Base-by-base conservation (phyloP, 1,140 invertebrate genomes). In the Lucilia sericata region DNA sequence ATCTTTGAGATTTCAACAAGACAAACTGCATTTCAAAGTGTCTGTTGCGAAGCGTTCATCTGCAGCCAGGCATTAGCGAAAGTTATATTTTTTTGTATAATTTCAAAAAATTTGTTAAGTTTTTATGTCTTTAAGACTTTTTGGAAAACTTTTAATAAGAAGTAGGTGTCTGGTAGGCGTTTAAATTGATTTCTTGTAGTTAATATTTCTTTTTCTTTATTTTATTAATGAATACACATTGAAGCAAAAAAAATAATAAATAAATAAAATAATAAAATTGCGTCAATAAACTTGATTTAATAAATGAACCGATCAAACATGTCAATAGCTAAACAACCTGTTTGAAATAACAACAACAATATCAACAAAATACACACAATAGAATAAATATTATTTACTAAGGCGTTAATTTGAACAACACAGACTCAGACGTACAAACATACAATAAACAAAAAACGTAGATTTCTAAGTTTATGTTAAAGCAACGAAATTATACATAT, bases 261-360 rank as follows among this genome's bases (percentile, higher is more conserved):
- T n/a, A n/a, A n/a, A 70, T 21, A 70, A 70, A 21, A 17, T 49
- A 51, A 30, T 30, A 80, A n/a, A n/a, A 80, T 80, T 80, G 42
- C 76, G 76, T 80, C 76, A 80, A 80, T 80, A 80, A 80, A 80
- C 76, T 80, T 80, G 76, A 80, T 25, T 80, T 80, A 80, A 80
- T 49, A 49, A 49, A 80, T 80, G 42, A 42, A 42, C 42, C 42
- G 10, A 8, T 42, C 42, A 42, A 42, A 42, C 42, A 42, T 42
- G 42, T 42, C 42, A 42, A 42, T 14, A 78, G 14, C 36, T 78
- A 30, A 10, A 78, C 75, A 78, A 78, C 75, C 75, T 80, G 76
- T 80, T 80, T 49, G 25, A 47, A 42, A 80, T 80, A 51, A 17
- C 49, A 19, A 76, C 13, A 76, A 36, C 36, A 42, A n/a, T n/a